Evolutionary conservation across 1,140 invertebrate species (phyloP), one percentile per base, ranked within the genome.

Genomic region (Drosophila quadrilineata): DNA sequence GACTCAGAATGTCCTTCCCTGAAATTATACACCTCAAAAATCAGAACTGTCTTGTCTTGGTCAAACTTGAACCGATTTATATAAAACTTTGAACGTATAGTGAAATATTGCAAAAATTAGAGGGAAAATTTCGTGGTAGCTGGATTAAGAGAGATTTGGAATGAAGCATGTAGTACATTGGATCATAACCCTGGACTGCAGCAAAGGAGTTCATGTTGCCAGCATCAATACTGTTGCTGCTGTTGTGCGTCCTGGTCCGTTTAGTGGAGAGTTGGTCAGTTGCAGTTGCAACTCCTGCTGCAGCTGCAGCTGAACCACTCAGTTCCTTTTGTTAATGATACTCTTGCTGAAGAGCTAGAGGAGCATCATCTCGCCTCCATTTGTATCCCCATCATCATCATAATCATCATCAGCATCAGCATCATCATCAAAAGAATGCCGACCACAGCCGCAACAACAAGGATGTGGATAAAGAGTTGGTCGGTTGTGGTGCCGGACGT

Each of bases 251-350:
- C n/a, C n/a, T n/a, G n/a, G n/a, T n/a, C n/a, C n/a, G n/a, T n/a
- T n/a, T n/a, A n/a, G n/a, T 56, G 41, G 45, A 6, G 17, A 28
- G 16, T 82, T 35, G 77, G 72, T 70, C 76, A 82, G 69, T 17
- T 76, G 72, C 58, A 73, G 77, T n/a, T n/a, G n/a, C n/a, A n/a
- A n/a, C n/a, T n/a, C n/a, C n/a, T n/a, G n/a, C n/a, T n/a, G n/a
- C n/a, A n/a, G n/a, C n/a, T n/a, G n/a, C n/a, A n/a, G n/a, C n/a
- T n/a, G n/a, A n/a, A n/a, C n/a, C 73, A 84, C 70, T 79, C 77
- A 84, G 80, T 79, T 84, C 58, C 70, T 77, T 84, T 84, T 85
- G 79, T 84, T 84, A 84, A 84, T 85, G 79, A 84, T 84, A 84
- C 79, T 84, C 80, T 67, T 84, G 79, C 80, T 38, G 75, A 73